Conservation (phyloP, 2,888 invertebrate species). For the Mystacides longicornis region DNA sequence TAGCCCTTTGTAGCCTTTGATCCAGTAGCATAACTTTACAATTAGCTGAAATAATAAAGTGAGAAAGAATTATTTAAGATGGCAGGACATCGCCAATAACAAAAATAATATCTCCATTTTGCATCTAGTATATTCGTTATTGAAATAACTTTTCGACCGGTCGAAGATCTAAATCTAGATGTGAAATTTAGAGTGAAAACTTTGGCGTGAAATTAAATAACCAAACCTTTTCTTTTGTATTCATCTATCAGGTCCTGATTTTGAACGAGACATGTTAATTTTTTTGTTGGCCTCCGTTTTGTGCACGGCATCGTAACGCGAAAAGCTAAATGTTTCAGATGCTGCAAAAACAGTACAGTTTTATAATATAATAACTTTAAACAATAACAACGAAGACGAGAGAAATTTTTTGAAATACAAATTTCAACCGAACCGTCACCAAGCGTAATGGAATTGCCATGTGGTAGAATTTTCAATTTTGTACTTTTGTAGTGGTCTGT, state of each 20-base stretch:
- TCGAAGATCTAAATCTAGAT: no score
- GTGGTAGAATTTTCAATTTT: no score
- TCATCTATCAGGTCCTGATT: background rate
- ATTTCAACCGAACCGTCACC: background rate
- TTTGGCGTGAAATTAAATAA: no score
- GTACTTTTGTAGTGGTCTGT: no score
- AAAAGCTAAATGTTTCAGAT: background rate
- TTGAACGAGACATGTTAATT: background rate
- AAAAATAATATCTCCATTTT: no score
- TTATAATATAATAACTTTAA: background rate
- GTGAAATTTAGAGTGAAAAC: no score
- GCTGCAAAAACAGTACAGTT: background rate
- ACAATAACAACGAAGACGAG: background rate
- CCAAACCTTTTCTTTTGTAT: background rate
- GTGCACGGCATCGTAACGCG: background rate
- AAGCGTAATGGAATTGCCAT: no score
- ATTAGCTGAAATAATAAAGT: background rate
- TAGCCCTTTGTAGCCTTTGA: background rate
- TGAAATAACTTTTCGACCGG: no score
- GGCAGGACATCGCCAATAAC: no score
- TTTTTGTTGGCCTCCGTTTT: background rate
- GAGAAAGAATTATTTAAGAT: background rate
- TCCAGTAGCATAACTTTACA: background rate
- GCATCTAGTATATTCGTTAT: no score
- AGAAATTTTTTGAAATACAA: background rate